Percentiles rank a stretch among this genome's conserved stretches.
phyloP scores from a whole-genome alignment of 2,113 vertebrate species.

The Chaetura pelagica region DNA sequence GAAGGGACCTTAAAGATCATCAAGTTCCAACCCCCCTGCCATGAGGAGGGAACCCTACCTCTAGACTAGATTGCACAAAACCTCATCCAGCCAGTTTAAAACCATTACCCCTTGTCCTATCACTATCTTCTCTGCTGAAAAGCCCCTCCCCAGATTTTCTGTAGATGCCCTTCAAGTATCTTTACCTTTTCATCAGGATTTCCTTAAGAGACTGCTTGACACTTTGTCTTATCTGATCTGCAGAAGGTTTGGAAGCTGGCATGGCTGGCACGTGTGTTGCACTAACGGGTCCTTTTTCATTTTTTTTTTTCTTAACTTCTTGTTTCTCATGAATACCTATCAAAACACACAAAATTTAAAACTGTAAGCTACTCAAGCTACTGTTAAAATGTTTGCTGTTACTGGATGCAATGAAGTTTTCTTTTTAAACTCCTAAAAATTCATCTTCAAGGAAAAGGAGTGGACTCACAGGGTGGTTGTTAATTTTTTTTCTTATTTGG shows the following conservation, averaged over 20 bases:
- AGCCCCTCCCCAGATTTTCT: too few relatives aligned
- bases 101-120: too few relatives aligned
- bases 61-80: too few relatives aligned
- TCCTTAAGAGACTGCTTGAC: slow-evolving; percentile 95
- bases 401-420: neutral
- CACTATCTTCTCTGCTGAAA: too few relatives aligned
- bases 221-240: slow-evolving; percentile 93
- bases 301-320: slow-evolving; percentile 85
- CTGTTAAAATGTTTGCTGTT: neutral
- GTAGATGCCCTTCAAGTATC: neutral
- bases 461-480: neutral
- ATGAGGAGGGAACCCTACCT: too few relatives aligned
- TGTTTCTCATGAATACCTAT: slow-evolving; percentile 83
- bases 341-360: slow-evolving; percentile 40
- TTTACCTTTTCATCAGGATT: slow-evolving; percentile 92
- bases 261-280: slow-evolving; percentile 51
- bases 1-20: too few relatives aligned
- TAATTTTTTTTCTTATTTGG: accelerated
- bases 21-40: too few relatives aligned
- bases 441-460: neutral
- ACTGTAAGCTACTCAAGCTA: neutral
- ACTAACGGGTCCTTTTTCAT: slow-evolving; percentile 67
- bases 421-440: neutral
- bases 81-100: too few relatives aligned
- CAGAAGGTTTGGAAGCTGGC: slow-evolving; percentile 87